phyloP scores from a whole-genome alignment of 2,888 invertebrate genomes.

The Ferrisia virgata region DNA sequence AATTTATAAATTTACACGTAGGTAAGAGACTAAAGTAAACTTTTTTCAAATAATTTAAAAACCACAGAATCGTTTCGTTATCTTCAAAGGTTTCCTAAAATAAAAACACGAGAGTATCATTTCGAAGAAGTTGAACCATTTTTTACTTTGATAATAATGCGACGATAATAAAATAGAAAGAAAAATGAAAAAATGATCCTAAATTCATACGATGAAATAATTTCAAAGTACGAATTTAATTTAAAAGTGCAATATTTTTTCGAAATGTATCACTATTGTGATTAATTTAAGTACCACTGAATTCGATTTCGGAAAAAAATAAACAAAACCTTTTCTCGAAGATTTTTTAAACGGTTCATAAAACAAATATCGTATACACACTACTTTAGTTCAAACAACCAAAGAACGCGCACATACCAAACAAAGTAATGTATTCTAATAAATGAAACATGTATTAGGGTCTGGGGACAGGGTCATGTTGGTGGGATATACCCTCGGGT shows the following conservation, averaged over 20 bases:
- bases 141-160: neutral
- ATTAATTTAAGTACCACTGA: neutral
- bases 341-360: neutral
- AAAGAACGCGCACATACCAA: neutral
- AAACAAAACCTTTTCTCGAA: neutral
- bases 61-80: neutral
- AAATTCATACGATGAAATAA: too few species aligned
- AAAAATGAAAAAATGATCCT: neutral
- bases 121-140: neutral
- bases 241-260: too few species aligned
- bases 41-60: neutral
- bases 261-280: too few species aligned
- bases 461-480: neutral
- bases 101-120: neutral
- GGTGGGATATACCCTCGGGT: neutral
- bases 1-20: neutral
- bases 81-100: neutral
- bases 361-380: neutral
- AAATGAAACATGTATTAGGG: neutral
- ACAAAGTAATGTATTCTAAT: neutral
- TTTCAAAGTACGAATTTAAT: neutral
- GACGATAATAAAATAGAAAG: neutral
- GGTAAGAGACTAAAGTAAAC: neutral
- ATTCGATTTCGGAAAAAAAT: neutral
- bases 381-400: conserved; percentile 4